phyloP scores from a whole-genome alignment of 2,797 vertebrate genomes.

The Trachops cirrhosus region DNA sequence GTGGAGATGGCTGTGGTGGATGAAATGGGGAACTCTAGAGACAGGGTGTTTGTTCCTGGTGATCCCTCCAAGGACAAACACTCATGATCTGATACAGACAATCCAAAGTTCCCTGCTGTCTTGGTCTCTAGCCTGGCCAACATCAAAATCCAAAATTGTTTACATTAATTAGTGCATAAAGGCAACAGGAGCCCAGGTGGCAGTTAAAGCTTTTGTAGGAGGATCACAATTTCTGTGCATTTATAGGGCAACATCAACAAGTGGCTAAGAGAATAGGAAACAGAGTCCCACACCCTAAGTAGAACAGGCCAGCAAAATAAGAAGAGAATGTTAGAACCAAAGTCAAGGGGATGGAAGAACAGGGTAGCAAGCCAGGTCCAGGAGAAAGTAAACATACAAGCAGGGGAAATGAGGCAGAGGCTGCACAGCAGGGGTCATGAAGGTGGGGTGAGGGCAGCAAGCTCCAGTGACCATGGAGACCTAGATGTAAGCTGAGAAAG shows the following conservation, averaged over 20 bases:
- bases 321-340: neutral
- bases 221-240: neutral
- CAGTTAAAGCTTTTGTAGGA: neutral
- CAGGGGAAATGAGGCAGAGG: neutral
- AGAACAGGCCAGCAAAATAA: neutral
- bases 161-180: neutral
- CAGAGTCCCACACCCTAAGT: neutral
- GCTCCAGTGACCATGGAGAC: rapidly evolving
- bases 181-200: neutral
- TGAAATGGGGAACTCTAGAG: neutral
- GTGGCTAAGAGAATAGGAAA: neutral
- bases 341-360: neutral
- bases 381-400: rapidly evolving
- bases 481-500: neutral
- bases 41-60: too few species aligned
- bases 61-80: neutral
- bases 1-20: neutral
- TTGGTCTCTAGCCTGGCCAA: neutral
- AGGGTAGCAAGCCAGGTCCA: neutral
- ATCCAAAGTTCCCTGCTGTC: neutral
- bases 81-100: too few species aligned
- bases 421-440: too few species aligned
- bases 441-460: rapidly evolving
- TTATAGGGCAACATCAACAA: neutral
- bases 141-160: neutral